Conservation (phyloP, 1,140 invertebrate genomes). For the Cyrtorhinus lividipennis region DNA sequence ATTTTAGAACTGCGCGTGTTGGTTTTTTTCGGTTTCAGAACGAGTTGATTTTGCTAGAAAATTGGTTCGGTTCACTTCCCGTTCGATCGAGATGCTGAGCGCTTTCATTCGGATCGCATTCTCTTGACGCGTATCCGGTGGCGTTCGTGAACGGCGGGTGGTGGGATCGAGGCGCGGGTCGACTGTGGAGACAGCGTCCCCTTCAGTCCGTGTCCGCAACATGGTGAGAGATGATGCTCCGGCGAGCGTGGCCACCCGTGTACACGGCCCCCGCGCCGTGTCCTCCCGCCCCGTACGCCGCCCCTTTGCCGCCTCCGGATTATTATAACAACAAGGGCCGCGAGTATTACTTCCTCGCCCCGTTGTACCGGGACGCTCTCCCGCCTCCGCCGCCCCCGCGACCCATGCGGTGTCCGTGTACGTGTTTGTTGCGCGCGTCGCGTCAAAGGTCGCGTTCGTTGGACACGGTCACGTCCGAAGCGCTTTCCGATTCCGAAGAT, state of each 20-base stretch:
- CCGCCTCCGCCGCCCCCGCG: constrained; percentile 37
- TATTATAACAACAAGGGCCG: constrained; percentile 42
- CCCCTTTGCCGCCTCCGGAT: constrained; percentile 23
- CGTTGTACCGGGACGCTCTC: constrained; percentile 46
- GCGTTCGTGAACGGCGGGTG: constrained; percentile 25
- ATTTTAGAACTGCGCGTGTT: too few relatives aligned
- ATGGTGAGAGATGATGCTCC: constrained; percentile 20
- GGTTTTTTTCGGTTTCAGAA: too few relatives aligned
- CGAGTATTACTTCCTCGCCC: constrained; percentile 53
- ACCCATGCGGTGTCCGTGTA: constrained; percentile 24
- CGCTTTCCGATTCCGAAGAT: constrained; percentile 41
- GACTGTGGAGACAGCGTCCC: background rate
- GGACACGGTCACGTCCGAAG: constrained; percentile 40
- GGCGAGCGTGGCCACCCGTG: constrained; percentile 27
- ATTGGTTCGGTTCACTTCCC: too few relatives aligned
- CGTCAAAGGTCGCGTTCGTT: constrained; percentile 48
- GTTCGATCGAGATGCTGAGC: too few relatives aligned
- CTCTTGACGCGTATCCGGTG: too few relatives aligned
- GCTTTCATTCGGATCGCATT: too few relatives aligned
- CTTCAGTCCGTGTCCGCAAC: constrained; percentile 2
- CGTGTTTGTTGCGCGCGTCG: constrained; percentile 29
- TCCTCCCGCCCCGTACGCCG: constrained; percentile 7
- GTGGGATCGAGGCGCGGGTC: constrained; percentile 25
- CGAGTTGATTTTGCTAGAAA: too few relatives aligned
- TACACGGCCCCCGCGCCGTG: constrained; percentile 19